Conservation (phyloP, 2,113 vertebrate species). For the Melanostigma gelatinosum region DNA sequence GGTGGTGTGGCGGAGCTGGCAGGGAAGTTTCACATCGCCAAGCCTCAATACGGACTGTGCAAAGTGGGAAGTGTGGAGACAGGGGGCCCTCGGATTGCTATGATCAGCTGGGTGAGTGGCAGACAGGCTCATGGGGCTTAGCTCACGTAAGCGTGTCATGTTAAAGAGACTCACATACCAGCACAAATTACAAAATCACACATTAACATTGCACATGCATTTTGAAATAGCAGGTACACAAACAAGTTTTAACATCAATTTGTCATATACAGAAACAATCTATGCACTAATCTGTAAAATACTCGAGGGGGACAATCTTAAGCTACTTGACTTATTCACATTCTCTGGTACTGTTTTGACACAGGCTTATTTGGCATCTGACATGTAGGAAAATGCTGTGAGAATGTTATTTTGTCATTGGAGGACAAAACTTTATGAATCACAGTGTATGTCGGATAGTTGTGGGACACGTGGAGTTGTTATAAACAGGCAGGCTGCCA, state of each 20-base stretch:
- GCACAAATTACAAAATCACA: neutral
- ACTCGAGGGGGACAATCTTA: slow-evolving; percentile 1
- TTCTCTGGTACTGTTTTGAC: slow-evolving; percentile 42
- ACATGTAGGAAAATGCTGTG: slow-evolving; percentile 28
- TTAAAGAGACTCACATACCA: slow-evolving; percentile 20
- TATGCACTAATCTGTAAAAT: slow-evolving; percentile 31
- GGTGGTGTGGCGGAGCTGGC: slow-evolving; percentile 85
- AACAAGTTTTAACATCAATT: slow-evolving; percentile 37
- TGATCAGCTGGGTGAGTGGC: slow-evolving; percentile 88
- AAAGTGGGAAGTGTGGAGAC: slow-evolving; percentile 71
- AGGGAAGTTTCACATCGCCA: slow-evolving; percentile 79
- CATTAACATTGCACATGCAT: neutral
- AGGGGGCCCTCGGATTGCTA: slow-evolving; percentile 72
- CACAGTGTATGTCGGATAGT: neutral
- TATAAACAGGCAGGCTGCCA: neutral
- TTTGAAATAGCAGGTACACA: neutral
- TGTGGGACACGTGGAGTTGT: neutral
- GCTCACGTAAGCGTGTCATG: slow-evolving; percentile 1
- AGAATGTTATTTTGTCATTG: neutral
- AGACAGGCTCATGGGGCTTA: slow-evolving; percentile 13
- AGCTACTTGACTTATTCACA: slow-evolving; percentile 32
- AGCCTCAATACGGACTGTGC: slow-evolving; percentile 87
- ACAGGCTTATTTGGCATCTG: slow-evolving; percentile 34
- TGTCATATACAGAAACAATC: slow-evolving; percentile 15
- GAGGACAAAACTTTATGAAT: slow-evolving; percentile 1